phyloP scores from a whole-genome alignment of 2,113 vertebrate species.

The Pygoscelis adeliae region DNA sequence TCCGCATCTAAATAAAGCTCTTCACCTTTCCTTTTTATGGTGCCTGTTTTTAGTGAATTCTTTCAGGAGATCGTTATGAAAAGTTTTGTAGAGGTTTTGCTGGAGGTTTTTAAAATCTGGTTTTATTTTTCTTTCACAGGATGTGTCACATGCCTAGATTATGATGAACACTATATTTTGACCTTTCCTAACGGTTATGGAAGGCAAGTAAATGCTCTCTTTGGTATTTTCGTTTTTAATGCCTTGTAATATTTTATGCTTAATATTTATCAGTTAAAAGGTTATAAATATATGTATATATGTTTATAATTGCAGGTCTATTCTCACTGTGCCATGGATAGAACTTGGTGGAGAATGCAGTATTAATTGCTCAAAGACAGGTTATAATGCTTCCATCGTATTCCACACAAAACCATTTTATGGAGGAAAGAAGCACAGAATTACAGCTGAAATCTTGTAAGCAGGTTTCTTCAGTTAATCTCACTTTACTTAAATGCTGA shows the following conservation, averaged over 20 bases:
- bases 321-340: constrained; percentile 98
- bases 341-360: constrained; percentile 97
- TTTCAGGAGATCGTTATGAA: background rate
- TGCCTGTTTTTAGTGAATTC: background rate
- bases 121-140: constrained; percentile 71
- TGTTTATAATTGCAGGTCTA: constrained; percentile 82
- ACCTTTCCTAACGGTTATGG: constrained; percentile 98
- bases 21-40: background rate
- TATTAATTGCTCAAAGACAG: constrained; percentile 95
- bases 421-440: constrained; percentile 97
- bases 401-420: constrained; percentile 99
- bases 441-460: constrained; percentile 99
- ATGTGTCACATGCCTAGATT: constrained; percentile 94
- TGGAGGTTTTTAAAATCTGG: background rate
- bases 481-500: background rate
- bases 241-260: background rate
- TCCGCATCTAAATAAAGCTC: background rate
- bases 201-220: constrained; percentile 79
- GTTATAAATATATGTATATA: background rate
- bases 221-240: background rate
- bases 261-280: background rate
- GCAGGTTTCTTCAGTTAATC: constrained; percentile 20
- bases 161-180: constrained; percentile 97
- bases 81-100: background rate
- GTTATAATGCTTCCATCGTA: constrained; percentile 92